Conservation (phyloP, 2,888 invertebrate genomes). For the Drosophila mulleri region DNA sequence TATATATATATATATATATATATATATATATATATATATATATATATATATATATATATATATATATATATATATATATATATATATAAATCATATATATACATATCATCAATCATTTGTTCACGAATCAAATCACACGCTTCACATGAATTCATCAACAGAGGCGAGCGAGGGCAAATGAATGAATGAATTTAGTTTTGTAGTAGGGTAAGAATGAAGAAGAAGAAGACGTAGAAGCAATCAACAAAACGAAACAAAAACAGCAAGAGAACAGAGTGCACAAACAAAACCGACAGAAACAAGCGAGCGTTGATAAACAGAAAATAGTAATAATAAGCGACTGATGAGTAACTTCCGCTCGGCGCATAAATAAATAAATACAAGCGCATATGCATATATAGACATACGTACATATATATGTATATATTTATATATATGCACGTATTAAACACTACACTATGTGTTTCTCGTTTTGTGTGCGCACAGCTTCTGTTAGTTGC, state of each 20-base stretch:
- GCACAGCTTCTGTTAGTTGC: slow-evolving; percentile 52
- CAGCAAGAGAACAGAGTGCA: slow-evolving; percentile 39
- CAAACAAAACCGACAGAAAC: slow-evolving; percentile 21
- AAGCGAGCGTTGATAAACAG: slow-evolving; percentile 52
- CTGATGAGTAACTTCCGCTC: slow-evolving; percentile 76
- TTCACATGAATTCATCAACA: slow-evolving; percentile 48
- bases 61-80: slow-evolving; percentile 1
- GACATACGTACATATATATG: slow-evolving; percentile 7
- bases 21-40: slow-evolving; percentile 1
- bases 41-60: background rate
- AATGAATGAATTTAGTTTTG: slow-evolving; percentile 12
- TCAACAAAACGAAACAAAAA: slow-evolving; percentile 49
- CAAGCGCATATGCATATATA: slow-evolving; percentile 17
- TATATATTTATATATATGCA: slow-evolving; percentile 26
- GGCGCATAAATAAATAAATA: slow-evolving; percentile 22
- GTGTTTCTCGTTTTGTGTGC: slow-evolving; percentile 38
- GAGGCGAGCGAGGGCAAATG: slow-evolving; percentile 32
- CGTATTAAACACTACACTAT: slow-evolving; percentile 6
- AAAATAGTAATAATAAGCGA: slow-evolving; percentile 17
- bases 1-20: background rate
- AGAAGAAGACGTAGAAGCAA: slow-evolving; percentile 30
- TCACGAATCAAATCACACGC: slow-evolving; percentile 15
- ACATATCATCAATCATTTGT: too few relatives aligned
- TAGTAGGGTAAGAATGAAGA: slow-evolving; percentile 10
- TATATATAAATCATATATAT: too few relatives aligned